A percentile compares a stretch with the other conserved stretches of the same genome.
These are phyloP conservation scores for Clanis bilineata DNA, from an alignment of 2,888 invertebrate species.

Conservation along the genomic window DNA sequence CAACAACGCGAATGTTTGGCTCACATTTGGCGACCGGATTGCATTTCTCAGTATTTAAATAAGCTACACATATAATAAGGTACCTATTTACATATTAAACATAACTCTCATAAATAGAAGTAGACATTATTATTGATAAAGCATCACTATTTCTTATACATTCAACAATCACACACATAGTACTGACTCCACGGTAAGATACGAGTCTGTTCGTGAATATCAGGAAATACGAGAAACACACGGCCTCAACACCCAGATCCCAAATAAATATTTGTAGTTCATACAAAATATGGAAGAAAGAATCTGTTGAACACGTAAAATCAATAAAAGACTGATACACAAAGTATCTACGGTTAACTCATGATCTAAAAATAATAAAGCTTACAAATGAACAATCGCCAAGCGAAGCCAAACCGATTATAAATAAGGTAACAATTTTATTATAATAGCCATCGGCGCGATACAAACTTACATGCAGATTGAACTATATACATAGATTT, in stretches of 20 bases:
- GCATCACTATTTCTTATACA: too few species aligned
- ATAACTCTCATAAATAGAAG: background rate
- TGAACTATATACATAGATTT: background rate
- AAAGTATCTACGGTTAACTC: too few species aligned
- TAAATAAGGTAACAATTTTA: slow-evolving; percentile 29
- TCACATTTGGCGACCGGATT: background rate
- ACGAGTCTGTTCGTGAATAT: too few species aligned
- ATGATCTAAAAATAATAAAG: background rate
- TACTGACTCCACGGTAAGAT: too few species aligned
- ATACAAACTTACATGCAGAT: slow-evolving; percentile 23
- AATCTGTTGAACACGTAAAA: too few species aligned
- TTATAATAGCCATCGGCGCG: slow-evolving; percentile 32
- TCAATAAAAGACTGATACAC: too few species aligned
- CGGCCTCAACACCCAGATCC: too few species aligned
- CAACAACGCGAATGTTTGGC: slow-evolving; percentile 38
- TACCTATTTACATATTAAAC: background rate
- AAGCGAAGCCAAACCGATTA: slow-evolving; percentile 26
- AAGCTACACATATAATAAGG: background rate
- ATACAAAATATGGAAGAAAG: too few species aligned
- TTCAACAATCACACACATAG: too few species aligned
- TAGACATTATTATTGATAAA: too few species aligned
- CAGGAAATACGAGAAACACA: too few species aligned
- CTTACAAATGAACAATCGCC: background rate
- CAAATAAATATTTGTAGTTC: too few species aligned
- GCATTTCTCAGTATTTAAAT: background rate